Conservation (phyloP, 1,140 invertebrate genomes). For the Tetragonula clypearis region DNA sequence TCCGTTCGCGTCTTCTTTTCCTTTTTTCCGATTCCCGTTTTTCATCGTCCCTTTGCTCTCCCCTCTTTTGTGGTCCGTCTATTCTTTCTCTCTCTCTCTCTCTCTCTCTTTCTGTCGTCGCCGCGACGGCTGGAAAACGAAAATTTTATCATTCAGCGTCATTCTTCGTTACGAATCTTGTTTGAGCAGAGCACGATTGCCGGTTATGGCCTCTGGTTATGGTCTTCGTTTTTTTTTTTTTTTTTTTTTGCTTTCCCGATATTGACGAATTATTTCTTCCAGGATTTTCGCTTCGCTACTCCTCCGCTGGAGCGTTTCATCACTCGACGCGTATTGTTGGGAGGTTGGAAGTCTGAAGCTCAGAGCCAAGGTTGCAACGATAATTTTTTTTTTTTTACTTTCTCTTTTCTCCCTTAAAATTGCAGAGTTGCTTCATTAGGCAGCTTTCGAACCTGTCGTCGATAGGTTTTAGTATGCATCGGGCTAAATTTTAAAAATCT, state of each 20-base stretch:
- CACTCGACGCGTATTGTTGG: background rate
- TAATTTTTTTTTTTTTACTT: background rate
- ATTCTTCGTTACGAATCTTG: slow-evolving; percentile 10
- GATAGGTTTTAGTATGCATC: too few species aligned
- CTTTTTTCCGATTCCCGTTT: background rate
- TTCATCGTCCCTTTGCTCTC: background rate
- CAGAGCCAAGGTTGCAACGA: too few species aligned
- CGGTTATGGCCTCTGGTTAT: background rate
- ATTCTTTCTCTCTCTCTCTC: background rate
- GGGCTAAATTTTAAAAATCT: too few species aligned
- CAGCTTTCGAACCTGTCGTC: background rate
- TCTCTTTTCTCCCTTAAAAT: background rate
- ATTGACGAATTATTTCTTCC: background rate
- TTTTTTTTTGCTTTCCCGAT: background rate
- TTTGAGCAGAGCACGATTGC: background rate
- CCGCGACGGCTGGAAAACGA: background rate
- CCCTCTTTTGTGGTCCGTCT: background rate
- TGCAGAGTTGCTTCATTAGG: background rate
- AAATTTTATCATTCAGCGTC: background rate
- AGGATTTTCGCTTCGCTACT: background rate
- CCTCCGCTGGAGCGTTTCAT: background rate
- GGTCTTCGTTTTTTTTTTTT: background rate
- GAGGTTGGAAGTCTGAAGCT: background rate
- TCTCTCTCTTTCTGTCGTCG: too few species aligned
- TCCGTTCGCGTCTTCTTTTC: slow-evolving; percentile 22